Evolutionary conservation across 1,140 invertebrate species (phyloP).

Genomic region (Ditylenchus dipsaci): DNA sequence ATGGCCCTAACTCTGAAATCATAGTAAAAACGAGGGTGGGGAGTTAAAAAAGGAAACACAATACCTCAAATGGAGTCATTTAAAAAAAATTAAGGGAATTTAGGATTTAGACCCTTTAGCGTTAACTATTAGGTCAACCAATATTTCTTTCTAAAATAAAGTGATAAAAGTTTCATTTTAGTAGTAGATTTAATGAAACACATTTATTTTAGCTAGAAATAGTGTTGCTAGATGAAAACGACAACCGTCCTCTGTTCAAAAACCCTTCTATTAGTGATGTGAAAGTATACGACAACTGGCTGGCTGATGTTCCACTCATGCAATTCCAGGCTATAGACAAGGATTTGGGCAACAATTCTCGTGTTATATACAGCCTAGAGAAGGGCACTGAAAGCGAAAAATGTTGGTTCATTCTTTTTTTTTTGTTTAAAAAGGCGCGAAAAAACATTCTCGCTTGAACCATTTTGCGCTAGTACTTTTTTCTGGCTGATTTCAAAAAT

Average conservation of each 20-base stretch:
- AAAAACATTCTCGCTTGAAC: neutral
- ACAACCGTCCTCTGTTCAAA: constrained; percentile 28
- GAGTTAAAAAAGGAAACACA: too few relatives aligned
- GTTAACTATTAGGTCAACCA: too few relatives aligned
- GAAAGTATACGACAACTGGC: constrained; percentile 29
- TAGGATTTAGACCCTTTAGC: too few relatives aligned
- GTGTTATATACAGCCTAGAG: constrained; percentile 11
- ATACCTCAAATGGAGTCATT: too few relatives aligned
- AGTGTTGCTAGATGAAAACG: constrained; percentile 31
- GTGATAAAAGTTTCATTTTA: too few relatives aligned
- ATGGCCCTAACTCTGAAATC: too few relatives aligned
- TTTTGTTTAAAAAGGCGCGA: neutral
- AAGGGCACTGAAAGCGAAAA: constrained; percentile 5
- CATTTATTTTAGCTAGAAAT: constrained; percentile 25
- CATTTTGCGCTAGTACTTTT: too few relatives aligned
- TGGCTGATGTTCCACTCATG: constrained; percentile 13
- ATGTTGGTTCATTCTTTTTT: constrained; percentile 17
- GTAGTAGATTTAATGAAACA: neutral
- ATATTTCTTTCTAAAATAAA: too few relatives aligned
- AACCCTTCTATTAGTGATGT: constrained; percentile 7
- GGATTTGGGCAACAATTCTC: constrained; percentile 27
- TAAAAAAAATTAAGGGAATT: too few relatives aligned
- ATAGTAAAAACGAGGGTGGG: too few relatives aligned
- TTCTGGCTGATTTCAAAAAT: too few relatives aligned
- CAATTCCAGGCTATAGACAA: constrained; percentile 24